phyloP scores from a whole-genome alignment of 2,797 vertebrate species.

The Xerus rutilus region DNA sequence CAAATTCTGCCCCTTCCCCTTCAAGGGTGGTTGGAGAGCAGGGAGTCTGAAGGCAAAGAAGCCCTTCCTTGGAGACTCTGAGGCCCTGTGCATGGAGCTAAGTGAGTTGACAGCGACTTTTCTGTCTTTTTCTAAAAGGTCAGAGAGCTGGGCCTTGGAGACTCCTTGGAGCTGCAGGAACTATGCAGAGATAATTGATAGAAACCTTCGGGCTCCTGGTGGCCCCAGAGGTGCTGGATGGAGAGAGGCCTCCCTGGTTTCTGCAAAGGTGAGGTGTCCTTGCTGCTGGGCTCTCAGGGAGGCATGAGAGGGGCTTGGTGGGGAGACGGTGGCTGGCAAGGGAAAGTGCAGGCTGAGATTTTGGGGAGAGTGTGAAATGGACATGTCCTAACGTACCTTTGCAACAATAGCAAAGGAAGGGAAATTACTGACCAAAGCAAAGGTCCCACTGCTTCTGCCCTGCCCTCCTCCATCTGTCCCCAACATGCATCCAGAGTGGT shows the following conservation, averaged over 20 bases:
- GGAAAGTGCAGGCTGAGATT: not conserved
- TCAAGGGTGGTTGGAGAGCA: not conserved
- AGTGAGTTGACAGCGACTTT: constrained; percentile 19
- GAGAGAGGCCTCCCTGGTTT: not conserved
- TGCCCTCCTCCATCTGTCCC: not conserved
- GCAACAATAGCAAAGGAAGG: not conserved
- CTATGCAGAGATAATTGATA: not conserved
- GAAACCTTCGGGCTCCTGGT: not conserved
- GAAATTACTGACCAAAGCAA: not conserved
- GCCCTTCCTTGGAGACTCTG: not conserved
- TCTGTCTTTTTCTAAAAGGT: not conserved
- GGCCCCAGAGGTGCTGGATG: constrained; percentile 15
- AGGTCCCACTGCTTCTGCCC: not conserved
- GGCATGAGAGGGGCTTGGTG: constrained; percentile 20
- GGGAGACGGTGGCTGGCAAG: not conserved
- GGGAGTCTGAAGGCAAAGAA: not conserved
- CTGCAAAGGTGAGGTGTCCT: not conserved
- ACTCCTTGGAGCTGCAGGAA: not conserved
- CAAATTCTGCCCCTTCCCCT: not conserved
- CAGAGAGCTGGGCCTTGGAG: constrained; percentile 33
- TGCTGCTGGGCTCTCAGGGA: constrained; percentile 60
- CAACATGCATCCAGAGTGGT: not conserved
- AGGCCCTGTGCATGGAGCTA: accelerated
- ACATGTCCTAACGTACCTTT: not conserved
- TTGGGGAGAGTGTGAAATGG: not conserved